Conservation (phyloP, 2,888 invertebrate genomes). For the Leucophora obtusa region DNA sequence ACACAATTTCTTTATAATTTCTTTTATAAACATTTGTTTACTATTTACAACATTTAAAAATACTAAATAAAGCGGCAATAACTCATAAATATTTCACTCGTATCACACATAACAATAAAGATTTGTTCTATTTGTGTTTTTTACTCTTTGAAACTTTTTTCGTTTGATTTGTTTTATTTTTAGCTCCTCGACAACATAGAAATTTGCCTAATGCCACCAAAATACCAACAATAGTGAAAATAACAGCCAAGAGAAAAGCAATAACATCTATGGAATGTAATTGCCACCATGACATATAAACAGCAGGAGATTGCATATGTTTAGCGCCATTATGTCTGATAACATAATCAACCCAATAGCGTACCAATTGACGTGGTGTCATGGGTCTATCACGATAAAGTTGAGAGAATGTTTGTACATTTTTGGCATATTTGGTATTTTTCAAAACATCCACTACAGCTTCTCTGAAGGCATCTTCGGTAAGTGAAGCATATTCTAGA, state of each 20-base stretch:
- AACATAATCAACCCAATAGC: conserved; percentile 81
- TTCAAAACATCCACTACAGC: conserved; percentile 68
- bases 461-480: conserved; percentile 60
- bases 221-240: conserved; percentile 38
- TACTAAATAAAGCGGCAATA: neutral
- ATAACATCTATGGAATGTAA: conserved; percentile 80
- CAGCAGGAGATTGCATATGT: conserved; percentile 80
- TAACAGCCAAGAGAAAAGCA: conserved; percentile 62
- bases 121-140: conserved; percentile 52
- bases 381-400: conserved; percentile 80
- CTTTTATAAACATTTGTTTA: neutral
- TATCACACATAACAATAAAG: neutral
- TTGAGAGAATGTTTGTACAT: conserved; percentile 77
- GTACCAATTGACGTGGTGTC: conserved; percentile 79
- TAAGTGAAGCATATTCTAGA: conserved; percentile 65
- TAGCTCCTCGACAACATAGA: conserved; percentile 43
- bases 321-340: conserved; percentile 80
- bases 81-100: neutral
- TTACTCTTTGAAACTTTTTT: conserved; percentile 34
- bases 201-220: conserved; percentile 50
- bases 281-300: conserved; percentile 78
- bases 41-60: neutral
- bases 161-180: neutral
- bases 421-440: conserved; percentile 68
- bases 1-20: neutral